Base-by-base conservation (phyloP, 2,888 invertebrate genomes). In the Orchesellides sinensis region DNA sequence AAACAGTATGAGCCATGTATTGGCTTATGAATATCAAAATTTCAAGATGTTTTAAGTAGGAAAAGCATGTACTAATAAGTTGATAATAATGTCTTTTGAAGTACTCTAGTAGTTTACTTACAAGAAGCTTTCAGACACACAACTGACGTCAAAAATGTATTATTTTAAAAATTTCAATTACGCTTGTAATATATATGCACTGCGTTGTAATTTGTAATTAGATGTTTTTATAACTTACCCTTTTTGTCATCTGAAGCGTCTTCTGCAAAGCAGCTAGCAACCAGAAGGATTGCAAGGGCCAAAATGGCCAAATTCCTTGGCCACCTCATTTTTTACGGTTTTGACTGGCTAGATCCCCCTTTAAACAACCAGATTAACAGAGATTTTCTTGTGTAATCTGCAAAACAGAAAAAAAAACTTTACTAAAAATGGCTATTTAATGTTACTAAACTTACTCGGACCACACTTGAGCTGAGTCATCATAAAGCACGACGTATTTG, bases 191-290 rank as follows among this genome's bases (percentile, higher is more conserved):
- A n/a, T n/a, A n/a, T n/a, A n/a, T n/a, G n/a, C n/a, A n/a, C n/a
- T n/a, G n/a, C n/a, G n/a, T n/a, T n/a, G n/a, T n/a, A n/a, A n/a
- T n/a, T n/a, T n/a, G n/a, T n/a, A n/a, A n/a, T n/a, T n/a, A n/a
- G n/a, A n/a, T n/a, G n/a, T n/a, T n/a, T 40, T 40, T 40, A 14
- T n/a, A 2, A 40, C 14, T 52, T 82, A 84, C 84, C 83, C 72
- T 77, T 79, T 40, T 72, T 78, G 21, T 83, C 78, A 61, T 77
- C 77, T 29, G 75, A 70, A 21, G 78, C 35, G 17, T 83, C 84
- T 74, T 83, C 84, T 23, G 83, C 84, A 68, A 83, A 68, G 19
- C 79, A 80, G 54, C 66, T 79, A 32, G 56, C 73, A 84, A 83
- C 32, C 19, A 84, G 54, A 6, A 83, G 40, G 32, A 70, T 61